Base-by-base conservation (phyloP, 2,888 invertebrate genomes). In the Acrocyrtus sp. region DNA sequence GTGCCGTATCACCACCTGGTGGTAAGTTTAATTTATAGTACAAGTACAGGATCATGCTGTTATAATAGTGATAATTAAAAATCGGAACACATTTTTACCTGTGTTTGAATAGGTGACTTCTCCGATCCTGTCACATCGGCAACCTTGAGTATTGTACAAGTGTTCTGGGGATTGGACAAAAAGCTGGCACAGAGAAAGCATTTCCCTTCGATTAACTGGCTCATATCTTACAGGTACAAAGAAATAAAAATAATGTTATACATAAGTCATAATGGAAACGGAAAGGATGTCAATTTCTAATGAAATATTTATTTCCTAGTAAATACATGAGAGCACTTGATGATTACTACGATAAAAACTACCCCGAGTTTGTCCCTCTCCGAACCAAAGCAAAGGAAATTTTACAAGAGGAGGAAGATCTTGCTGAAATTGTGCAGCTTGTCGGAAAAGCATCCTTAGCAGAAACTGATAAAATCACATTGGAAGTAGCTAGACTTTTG, bases 191-290 rank as follows among this genome's bases (percentile, higher is more conserved):
- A 99, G 87, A 90, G 99, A 82, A 99, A 99, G 86, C 99, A 99
- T 88, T 99, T 99, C 90, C 99, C 99, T 74, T 97, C 98, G 81
- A 96, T 99, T 88, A 99, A 99, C 87, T 99, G 99, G 99, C 91
- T 99, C 82, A 98, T 99, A 86, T 98, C 97, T 1, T 95, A 95
- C 90, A 89, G 88, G 88, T 88, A n/a, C 5, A n/a, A 47, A 72
- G 8, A n/a, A 10, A 4, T 48, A 24, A 24, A 3, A n/a, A 22
- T 51, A 17, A 34, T 26, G 4, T 47, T 39, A n/a, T 50, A 4
- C 12, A 26, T 34, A 8, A 3, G 47, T 15, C 19, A 48, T 19
- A 53, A 45, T 22, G 17, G 21, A 43, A 43, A 10, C 22, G 24
- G 19, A 50, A 50, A 10, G 5, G 8, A 50, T 10, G 5, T 51